phyloP scores from a whole-genome alignment of 2,888 invertebrate species.

The Anorthoa munda region DNA sequence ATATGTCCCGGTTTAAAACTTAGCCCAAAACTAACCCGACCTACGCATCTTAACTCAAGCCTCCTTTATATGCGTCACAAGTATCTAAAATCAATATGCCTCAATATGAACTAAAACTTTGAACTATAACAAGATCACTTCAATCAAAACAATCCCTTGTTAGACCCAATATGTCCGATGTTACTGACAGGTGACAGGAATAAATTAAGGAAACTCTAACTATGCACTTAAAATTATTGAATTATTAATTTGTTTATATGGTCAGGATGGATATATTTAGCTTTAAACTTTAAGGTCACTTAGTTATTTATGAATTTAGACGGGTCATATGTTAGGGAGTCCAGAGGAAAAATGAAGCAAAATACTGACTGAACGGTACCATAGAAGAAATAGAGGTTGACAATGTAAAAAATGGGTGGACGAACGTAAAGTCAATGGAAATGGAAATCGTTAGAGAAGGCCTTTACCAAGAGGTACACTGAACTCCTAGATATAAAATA shows the following conservation, averaged over 20 bases:
- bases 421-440: too few species aligned
- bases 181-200: conserved; percentile 35
- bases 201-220: conserved; percentile 36
- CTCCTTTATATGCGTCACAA: conserved; percentile 37
- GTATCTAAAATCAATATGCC: conserved; percentile 47
- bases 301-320: conserved; percentile 12
- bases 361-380: too few species aligned
- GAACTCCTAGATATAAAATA: too few species aligned
- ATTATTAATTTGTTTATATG: conserved; percentile 21
- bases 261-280: too few species aligned
- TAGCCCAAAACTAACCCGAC: neutral
- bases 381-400: too few species aligned
- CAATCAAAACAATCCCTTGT: conserved; percentile 48
- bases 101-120: conserved; percentile 31
- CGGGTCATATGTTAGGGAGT: too few species aligned
- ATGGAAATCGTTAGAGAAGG: too few species aligned
- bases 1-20: neutral
- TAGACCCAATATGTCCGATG: conserved; percentile 35
- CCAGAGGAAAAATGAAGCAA: too few species aligned
- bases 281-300: neutral
- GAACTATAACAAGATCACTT: conserved; percentile 56
- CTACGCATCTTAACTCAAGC: neutral
- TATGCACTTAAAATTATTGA: conserved; percentile 34
- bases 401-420: too few species aligned
- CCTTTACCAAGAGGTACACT: too few species aligned